Base-by-base conservation (phyloP, 1,140 invertebrate genomes). In the Conus ventricosus region DNA sequence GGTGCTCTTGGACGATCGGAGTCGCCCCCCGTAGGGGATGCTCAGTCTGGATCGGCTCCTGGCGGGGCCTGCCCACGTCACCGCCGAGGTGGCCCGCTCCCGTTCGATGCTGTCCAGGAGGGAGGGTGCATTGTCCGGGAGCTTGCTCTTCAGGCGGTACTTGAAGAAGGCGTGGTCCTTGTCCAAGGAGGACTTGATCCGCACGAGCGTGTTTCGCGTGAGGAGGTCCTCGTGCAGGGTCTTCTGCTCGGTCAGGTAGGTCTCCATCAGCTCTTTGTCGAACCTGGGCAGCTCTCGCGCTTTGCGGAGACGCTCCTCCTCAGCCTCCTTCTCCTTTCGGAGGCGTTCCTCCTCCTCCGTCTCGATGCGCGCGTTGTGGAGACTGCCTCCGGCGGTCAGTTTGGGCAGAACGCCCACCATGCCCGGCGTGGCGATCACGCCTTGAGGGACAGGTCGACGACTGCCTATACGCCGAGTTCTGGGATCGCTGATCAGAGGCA, bases 201-300 rank as follows among this genome's bases (percentile, higher is more conserved):
- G 89, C 23, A 88, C 82, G 17, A 92, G 82, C 83, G 88, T 85
- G 71, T 91, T 91, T 4, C 92, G 82, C 13, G 90, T 91, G 5
- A 91, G 88, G 11, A 91, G 87, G 25, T 91, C 89, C 78, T 90
- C 90, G 63, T 92, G 91, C 20, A 88, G 67, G 23, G 53, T 82
- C 85, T 86, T 91, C 87, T 91, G 90, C 13, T 90, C 86, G 7
- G 85, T 53, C 23, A 92, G 82, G 67, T 90, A 91, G 87, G 87
- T 87, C 67, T 90, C 90, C 85, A 92, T 82, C 25, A 87, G 71
- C 85, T 89, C 87, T 60, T 89, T 88, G 51, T 89, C 82, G 88
- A 90, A 91, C 39, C 83, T 54, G 23, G 92, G 91, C 54, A 89
- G 67, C 53, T 91, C 89, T 13, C 84, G 83, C 55, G 84, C 88